Percentiles rank a stretch among this genome's conserved stretches.
Conservation (phyloP, 2,888 invertebrate genomes). For the Schrankia costaestrigalis region DNA sequence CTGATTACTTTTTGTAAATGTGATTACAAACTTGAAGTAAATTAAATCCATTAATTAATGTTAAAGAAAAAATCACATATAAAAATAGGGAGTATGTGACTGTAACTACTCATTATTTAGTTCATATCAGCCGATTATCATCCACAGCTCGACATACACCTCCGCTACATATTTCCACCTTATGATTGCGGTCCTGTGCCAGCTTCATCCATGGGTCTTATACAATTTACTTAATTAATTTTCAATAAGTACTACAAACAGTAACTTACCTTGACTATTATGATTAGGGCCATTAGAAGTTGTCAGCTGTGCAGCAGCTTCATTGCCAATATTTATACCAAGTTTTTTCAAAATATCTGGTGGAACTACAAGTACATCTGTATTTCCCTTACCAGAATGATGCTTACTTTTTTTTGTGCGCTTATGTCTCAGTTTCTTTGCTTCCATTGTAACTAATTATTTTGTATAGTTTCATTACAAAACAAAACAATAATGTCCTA, state of each 20-base stretch:
- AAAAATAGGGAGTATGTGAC: too few relatives aligned
- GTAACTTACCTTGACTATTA: constrained; percentile 22
- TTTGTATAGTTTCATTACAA: constrained; percentile 5
- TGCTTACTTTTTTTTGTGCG: constrained; percentile 27
- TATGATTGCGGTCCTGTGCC: too few relatives aligned
- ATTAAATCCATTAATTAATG: too few relatives aligned
- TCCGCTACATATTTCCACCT: too few relatives aligned
- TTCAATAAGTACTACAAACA: not conserved
- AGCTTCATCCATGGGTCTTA: not conserved
- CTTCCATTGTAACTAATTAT: constrained; percentile 16
- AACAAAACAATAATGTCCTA: constrained; percentile 3
- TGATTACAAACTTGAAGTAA: too few relatives aligned
- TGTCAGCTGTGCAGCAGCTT: constrained; percentile 3
- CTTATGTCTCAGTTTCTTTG: constrained; percentile 32
- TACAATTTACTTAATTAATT: not conserved
- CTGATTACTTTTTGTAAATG: too few relatives aligned
- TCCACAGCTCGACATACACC: too few relatives aligned
- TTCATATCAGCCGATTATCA: too few relatives aligned
- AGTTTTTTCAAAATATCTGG: constrained; percentile 68
- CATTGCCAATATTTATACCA: constrained; percentile 57
- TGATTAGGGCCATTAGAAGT: constrained; percentile 3
- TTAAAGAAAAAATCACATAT: too few relatives aligned
- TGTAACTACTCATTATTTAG: too few relatives aligned
- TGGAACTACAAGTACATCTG: constrained; percentile 65
- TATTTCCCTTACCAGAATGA: constrained; percentile 23